A percentile compares a stretch with the other conserved stretches of the same genome.
These are phyloP conservation scores for Drosophila multiciliata DNA, from an alignment of 2,888 invertebrate genomes.

Conservation along the genomic window DNA sequence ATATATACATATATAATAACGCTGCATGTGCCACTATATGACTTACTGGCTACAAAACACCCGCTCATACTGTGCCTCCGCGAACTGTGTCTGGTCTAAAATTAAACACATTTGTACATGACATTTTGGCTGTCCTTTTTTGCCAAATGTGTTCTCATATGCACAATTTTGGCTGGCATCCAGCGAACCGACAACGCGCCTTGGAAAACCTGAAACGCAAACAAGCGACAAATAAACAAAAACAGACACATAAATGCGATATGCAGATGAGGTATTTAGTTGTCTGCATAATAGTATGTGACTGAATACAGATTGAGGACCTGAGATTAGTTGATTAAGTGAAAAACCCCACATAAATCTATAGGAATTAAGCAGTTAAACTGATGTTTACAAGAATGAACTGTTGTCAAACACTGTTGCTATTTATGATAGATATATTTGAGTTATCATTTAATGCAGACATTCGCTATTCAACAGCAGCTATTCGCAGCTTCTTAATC, in stretches of 20 bases:
- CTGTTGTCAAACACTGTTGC: background rate
- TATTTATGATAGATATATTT: background rate
- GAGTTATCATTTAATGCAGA: background rate
- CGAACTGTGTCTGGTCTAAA: slow-evolving; percentile 34
- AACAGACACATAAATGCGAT: slow-evolving; percentile 37
- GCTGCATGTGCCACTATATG: slow-evolving; percentile 8
- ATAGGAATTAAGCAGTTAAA: background rate
- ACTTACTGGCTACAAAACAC: slow-evolving; percentile 5
- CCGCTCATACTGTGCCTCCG: background rate
- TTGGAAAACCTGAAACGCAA: slow-evolving; percentile 61
- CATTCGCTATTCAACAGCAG: background rate
- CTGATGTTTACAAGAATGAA: background rate
- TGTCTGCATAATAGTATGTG: slow-evolving; percentile 13
- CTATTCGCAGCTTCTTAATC: slow-evolving; percentile 3
- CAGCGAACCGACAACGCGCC: slow-evolving; percentile 31
- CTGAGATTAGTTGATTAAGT: slow-evolving; percentile 11
- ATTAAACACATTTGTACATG: slow-evolving; percentile 55
- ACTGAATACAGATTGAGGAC: background rate
- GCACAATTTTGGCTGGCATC: slow-evolving; percentile 70
- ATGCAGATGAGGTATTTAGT: slow-evolving; percentile 37
- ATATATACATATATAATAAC: slow-evolving; percentile 9
- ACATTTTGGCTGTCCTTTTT: slow-evolving; percentile 52
- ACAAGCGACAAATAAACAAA: slow-evolving; percentile 66
- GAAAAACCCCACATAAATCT: background rate
- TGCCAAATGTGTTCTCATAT: slow-evolving; percentile 58